Evolutionary conservation across 2,888 invertebrate species (phyloP).

Genomic region (Amaurobius ferox): DNA sequence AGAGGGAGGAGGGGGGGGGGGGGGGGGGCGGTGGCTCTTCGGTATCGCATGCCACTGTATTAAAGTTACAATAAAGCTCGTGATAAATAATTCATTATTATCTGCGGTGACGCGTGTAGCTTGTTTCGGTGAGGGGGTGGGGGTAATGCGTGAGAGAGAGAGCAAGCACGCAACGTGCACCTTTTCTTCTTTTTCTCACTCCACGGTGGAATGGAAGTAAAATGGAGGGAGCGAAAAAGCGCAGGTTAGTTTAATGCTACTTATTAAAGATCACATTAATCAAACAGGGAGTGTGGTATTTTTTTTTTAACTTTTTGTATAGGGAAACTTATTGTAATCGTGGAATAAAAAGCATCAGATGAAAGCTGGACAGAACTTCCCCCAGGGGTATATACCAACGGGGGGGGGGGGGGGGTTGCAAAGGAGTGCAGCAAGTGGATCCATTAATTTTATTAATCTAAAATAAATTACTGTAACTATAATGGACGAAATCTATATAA

Average conservation of each 20-base stretch:
- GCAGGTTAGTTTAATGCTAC: neutral
- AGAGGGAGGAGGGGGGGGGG: neutral
- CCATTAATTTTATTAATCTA: too few species aligned
- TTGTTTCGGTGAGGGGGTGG: neutral
- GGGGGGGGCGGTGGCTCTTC: neutral
- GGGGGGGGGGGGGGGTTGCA: too few species aligned
- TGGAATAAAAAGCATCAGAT: too few species aligned
- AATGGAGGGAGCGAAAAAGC: neutral
- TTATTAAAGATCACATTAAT: neutral
- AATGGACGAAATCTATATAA: too few species aligned
- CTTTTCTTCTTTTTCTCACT: neutral
- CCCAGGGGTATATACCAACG: too few species aligned
- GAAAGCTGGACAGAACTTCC: too few species aligned
- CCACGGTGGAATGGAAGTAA: neutral
- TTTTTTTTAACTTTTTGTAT: too few species aligned
- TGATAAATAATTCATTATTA: slow-evolving; percentile 71
- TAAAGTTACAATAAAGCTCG: slow-evolving; percentile 62
- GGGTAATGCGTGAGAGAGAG: slow-evolving; percentile 6
- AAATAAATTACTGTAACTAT: too few species aligned
- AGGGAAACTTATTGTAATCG: too few species aligned
- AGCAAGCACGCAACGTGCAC: slow-evolving; percentile 7
- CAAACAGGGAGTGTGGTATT: neutral
- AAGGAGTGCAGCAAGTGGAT: too few species aligned
- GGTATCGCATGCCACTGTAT: slow-evolving; percentile 32
- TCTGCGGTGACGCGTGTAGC: slow-evolving; percentile 58